Evolutionary conservation across 30 jellyfish, hydroid and myxozoan genomes (phyloP).

Genomic region (Aurelia sp.): DNA sequence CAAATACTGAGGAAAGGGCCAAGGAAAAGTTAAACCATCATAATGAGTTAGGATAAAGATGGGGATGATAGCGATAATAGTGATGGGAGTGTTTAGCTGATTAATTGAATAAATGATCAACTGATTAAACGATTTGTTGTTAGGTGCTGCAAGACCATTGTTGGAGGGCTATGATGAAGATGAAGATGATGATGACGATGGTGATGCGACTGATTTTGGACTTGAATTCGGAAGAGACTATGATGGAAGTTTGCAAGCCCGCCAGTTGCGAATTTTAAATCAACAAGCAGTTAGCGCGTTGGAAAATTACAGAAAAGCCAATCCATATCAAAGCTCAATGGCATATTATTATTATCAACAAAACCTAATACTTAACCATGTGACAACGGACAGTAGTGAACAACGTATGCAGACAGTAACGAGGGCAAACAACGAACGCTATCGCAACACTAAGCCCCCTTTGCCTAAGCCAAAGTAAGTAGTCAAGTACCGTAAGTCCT

Average conservation of each 20-base stretch:
- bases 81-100: background rate
- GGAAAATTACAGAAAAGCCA: slow-evolving; percentile 17
- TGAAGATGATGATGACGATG: slow-evolving; percentile 19
- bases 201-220: slow-evolving; percentile 13
- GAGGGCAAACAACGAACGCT: slow-evolving; percentile 9
- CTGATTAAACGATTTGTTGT: background rate
- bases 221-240: background rate
- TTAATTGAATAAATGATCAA: background rate
- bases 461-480: slow-evolving; percentile 50
- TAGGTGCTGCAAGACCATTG: slow-evolving; percentile 56
- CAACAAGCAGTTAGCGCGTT: slow-evolving; percentile 62
- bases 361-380: slow-evolving; percentile 20
- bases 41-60: no score
- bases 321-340: slow-evolving; percentile 36
- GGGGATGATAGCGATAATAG: no score
- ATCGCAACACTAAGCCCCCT: slow-evolving; percentile 9
- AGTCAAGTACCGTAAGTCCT: background rate
- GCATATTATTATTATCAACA: slow-evolving; percentile 58
- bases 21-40: no score
- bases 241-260: slow-evolving; percentile 62
- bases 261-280: slow-evolving; percentile 43
- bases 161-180: slow-evolving; percentile 55
- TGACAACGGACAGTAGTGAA: background rate
- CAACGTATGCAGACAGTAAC: slow-evolving; percentile 15
- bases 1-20: no score